These are phyloP conservation scores for Xanthia togata DNA, from an alignment of 2,888 invertebrate species.

Conservation along the genomic window DNA sequence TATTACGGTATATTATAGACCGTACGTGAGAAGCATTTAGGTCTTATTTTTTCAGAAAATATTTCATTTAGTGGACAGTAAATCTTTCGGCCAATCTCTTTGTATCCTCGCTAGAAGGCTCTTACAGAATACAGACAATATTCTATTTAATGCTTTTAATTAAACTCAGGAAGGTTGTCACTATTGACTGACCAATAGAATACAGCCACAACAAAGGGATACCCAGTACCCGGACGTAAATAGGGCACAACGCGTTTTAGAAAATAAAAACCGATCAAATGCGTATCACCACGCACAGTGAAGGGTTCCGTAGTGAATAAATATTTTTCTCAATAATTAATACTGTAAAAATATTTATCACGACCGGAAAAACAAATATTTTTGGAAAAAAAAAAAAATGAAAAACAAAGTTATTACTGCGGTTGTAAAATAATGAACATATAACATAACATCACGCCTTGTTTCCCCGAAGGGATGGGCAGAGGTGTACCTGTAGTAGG, in stretches of 20 bases:
- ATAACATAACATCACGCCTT: too few species aligned
- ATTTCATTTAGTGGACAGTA: background rate
- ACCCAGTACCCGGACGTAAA: background rate
- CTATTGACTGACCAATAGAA: slow-evolving; percentile 13
- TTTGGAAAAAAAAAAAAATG: too few species aligned
- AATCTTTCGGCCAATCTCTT: slow-evolving; percentile 29
- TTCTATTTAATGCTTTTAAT: slow-evolving; percentile 46
- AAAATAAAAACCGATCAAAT: background rate
- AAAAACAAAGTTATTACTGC: too few species aligned
- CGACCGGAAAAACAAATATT: too few species aligned
- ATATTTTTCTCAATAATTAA: too few species aligned
- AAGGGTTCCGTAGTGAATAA: too few species aligned
- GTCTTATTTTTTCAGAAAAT: background rate
- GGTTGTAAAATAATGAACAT: too few species aligned
- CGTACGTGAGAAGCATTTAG: background rate
- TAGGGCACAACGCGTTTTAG: background rate
- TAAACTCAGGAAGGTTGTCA: slow-evolving; percentile 32
- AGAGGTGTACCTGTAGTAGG: too few species aligned
- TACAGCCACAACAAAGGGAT: slow-evolving; percentile 3
- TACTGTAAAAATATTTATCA: too few species aligned
- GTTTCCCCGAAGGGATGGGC: too few species aligned
- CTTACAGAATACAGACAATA: slow-evolving; percentile 10
- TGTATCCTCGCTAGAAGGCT: slow-evolving; percentile 3
- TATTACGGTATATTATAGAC: too few species aligned
- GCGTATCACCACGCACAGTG: background rate